phyloP scores from a whole-genome alignment of 2,888 invertebrate species.

The Galeopsomyia nigrocyanea region DNA sequence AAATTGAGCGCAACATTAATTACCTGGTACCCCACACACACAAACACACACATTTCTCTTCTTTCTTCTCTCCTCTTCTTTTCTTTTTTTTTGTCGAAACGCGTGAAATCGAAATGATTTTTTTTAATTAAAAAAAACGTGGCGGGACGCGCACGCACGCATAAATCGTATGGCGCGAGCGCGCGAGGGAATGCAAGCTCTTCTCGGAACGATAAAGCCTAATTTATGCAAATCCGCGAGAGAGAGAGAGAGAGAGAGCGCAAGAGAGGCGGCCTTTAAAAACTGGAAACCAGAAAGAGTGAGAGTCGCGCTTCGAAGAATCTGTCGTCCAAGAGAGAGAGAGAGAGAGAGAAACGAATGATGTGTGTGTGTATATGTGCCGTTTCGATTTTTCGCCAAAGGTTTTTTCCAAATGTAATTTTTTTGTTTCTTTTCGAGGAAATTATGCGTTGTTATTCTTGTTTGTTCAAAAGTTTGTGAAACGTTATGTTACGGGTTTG shows the following conservation, averaged over 20 bases:
- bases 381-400: background rate
- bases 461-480: too few species aligned
- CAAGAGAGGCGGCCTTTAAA: slow-evolving; percentile 38
- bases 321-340: slow-evolving; percentile 41
- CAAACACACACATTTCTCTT: background rate
- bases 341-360: slow-evolving; percentile 39
- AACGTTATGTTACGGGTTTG: too few species aligned
- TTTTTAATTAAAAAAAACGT: slow-evolving; percentile 49
- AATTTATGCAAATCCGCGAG: slow-evolving; percentile 67
- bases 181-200: slow-evolving; percentile 50
- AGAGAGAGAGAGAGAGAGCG: slow-evolving; percentile 38
- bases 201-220: slow-evolving; percentile 68
- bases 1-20: slow-evolving; percentile 37
- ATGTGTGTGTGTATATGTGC: slow-evolving; percentile 7
- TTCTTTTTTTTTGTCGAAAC: slow-evolving; percentile 40
- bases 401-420: background rate
- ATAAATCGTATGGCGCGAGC: too few species aligned
- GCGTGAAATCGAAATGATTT: slow-evolving; percentile 50
- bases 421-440: background rate
- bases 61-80: too few species aligned
- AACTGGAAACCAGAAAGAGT: slow-evolving; percentile 42
- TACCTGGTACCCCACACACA: slow-evolving; percentile 14
- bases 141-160: slow-evolving; percentile 50
- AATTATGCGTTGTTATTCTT: too few species aligned
- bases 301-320: slow-evolving; percentile 46